Base-by-base conservation (phyloP, 2,113 vertebrate genomes). In the Xerus inauris region DNA sequence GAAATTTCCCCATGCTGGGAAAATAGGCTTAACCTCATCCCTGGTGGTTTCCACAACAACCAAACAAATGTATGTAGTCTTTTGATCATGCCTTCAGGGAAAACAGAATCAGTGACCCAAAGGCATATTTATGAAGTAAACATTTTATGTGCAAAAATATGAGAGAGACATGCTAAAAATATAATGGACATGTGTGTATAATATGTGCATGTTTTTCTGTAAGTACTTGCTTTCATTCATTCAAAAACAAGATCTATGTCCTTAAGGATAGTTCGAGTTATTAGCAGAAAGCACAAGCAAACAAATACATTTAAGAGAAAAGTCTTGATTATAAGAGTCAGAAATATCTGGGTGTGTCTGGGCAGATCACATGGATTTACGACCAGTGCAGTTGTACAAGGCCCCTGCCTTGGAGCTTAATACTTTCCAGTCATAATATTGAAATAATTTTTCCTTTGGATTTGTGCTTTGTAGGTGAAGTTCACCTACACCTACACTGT, bases 41-140 rank as follows among this genome's bases (percentile, higher is more conserved):
- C 11, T 64, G 54, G 64, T 9, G 28, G 8, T 54, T 95, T 83
- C 77, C 42, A 91, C 73, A 86, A 76, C 28, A 76, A 49, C 16
- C 89, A 84, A 92, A 75, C 4, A 87, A 95, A 91, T 64, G 35
- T 71, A 95, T 65, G 24, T 22, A 84, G 32, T 17, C 11, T 28
- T 87, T 54, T 62, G 17, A 86, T 67, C 24, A 8, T 51, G 26
- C 67, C 90, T 92, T 77, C 91, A 83, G 35, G 30, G 26, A 54
- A 88, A 92, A 96, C 24, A 38, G 7, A 75, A 84, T 72, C 71
- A 62, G 35, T 49, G 89, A 38, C 65, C 80, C 79, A 83, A 95
- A 89, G 62, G 17, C 32, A 24, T 45, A 64, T 14, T 85, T 94
- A 88, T 38, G 35, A 87, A 88, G 51, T 40, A 93, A 97, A 87